Base-by-base conservation (phyloP, 2,113 vertebrate species). In the Catharus bicknelli region DNA sequence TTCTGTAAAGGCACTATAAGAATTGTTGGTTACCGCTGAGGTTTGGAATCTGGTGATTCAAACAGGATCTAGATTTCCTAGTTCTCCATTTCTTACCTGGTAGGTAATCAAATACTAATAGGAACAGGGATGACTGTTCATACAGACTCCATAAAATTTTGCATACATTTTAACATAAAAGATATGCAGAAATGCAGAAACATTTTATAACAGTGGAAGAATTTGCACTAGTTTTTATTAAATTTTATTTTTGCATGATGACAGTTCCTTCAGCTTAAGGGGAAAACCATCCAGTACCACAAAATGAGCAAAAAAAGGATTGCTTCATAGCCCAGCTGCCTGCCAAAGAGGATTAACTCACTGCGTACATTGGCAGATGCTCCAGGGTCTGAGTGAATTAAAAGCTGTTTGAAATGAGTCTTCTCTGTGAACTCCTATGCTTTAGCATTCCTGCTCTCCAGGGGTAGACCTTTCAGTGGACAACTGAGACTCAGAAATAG, bases 301-400 rank as follows among this genome's bases (percentile, higher is more conserved):
- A 76, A 93, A 95, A 83, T 25, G 47, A 91, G 66, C 66, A 69
- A 47, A 63, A 73, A 78, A 59, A 38, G 4, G 13, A 22, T 34
- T 58, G 17, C n/a, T 88, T 82, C 57, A 47, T 53, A 53, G 69
- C 30, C 70, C 6, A 3, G 10, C 48, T 70, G 54, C 27, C 76
- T 88, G 54, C 63, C 59, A 89, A 51, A 61, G 64, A 84, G n/a
- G 27, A 66, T 92, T 91, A 90, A 67, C 16, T 38, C 29, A 42
- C 22, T 62, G 42, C 0, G 0, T 13, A 42, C 8, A 54, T 16
- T 74, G 43, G 59, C 29, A 53, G 75, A 19, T 69, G 22, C 34
- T 83, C 63, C 82, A 59, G 34, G 29, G 21, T 58, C 22, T 73
- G 68, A 34, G 8, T 77, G 72, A 83, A 50, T 38, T 58, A 83